Percentiles rank a stretch among this genome's conserved stretches.
Conservation (phyloP, 2,797 vertebrate species). For the Picus viridis region DNA sequence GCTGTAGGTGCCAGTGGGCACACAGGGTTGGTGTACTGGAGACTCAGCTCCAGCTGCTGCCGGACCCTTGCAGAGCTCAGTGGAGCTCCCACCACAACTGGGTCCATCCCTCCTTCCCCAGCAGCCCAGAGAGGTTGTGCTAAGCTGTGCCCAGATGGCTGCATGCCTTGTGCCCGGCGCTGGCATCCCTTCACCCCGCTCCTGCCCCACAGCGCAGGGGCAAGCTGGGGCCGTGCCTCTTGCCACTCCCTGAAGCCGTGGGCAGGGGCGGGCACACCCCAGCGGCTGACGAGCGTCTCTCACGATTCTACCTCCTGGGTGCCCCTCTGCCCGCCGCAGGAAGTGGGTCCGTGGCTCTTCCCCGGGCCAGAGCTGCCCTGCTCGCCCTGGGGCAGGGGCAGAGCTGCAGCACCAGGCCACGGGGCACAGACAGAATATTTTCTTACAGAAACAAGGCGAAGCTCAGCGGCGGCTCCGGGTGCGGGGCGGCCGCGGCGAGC, state of each 20-base stretch:
- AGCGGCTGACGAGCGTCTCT: background rate
- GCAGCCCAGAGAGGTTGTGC: fast-evolving
- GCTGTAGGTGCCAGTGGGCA: background rate
- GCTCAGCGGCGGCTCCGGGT: background rate
- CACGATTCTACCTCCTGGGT: slow-evolving; percentile 76
- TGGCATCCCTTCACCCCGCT: background rate
- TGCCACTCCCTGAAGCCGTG: background rate
- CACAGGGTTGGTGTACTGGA: fast-evolving
- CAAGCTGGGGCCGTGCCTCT: background rate
- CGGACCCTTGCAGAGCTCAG: background rate
- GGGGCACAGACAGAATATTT: background rate
- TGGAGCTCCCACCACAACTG: background rate
- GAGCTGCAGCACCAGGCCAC: background rate
- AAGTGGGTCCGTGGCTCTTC: background rate
- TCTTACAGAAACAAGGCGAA: background rate
- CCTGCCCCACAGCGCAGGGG: background rate
- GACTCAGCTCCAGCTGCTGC: background rate
- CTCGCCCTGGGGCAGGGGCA: background rate
- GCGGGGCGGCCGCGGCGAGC: background rate
- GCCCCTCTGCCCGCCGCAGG: background rate
- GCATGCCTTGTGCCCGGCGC: background rate
- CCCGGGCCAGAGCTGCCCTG: background rate
- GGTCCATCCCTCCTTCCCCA: background rate
- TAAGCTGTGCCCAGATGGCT: fast-evolving
- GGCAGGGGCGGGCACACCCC: background rate